Conservation (phyloP, 2,113 vertebrate genomes). For the Campylorhamphus procurvoides region DNA sequence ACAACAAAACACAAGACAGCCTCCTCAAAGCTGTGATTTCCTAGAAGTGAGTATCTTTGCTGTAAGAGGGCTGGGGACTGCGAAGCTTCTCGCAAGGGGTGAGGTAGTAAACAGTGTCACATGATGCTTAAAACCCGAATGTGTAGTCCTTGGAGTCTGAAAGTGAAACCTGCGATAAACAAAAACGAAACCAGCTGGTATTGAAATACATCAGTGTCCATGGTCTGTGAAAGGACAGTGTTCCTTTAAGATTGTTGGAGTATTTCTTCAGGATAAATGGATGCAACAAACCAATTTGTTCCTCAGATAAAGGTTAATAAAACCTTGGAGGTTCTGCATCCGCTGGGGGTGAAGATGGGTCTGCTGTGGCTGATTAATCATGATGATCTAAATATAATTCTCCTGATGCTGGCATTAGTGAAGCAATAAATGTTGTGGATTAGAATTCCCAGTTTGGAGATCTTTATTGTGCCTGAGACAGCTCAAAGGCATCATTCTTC, state of each 20-base stretch:
- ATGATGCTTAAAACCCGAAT: background rate
- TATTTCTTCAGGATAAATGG: background rate
- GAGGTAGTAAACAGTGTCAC: background rate
- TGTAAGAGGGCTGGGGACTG: background rate
- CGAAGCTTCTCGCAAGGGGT: background rate
- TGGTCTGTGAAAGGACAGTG: background rate
- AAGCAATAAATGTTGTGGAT: background rate
- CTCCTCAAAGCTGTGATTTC: background rate
- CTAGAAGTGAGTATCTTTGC: background rate
- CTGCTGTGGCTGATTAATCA: conserved; percentile 32
- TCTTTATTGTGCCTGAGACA: background rate
- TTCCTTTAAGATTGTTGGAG: background rate
- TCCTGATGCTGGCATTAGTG: background rate
- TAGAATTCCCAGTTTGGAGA: background rate
- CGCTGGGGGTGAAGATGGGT: background rate
- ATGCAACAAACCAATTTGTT: background rate
- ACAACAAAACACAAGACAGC: background rate
- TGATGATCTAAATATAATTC: conserved; percentile 26
- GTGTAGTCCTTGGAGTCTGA: background rate
- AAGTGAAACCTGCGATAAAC: background rate
- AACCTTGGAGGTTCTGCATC: conserved; percentile 23
- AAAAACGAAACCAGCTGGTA: background rate
- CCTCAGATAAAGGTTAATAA: conserved; percentile 43
- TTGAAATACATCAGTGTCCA: accelerated
- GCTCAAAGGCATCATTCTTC: background rate